Percentiles rank a stretch among this genome's conserved stretches.
phyloP scores from a whole-genome alignment of 2,797 vertebrate genomes.

The Enteromius trimaculatus region DNA sequence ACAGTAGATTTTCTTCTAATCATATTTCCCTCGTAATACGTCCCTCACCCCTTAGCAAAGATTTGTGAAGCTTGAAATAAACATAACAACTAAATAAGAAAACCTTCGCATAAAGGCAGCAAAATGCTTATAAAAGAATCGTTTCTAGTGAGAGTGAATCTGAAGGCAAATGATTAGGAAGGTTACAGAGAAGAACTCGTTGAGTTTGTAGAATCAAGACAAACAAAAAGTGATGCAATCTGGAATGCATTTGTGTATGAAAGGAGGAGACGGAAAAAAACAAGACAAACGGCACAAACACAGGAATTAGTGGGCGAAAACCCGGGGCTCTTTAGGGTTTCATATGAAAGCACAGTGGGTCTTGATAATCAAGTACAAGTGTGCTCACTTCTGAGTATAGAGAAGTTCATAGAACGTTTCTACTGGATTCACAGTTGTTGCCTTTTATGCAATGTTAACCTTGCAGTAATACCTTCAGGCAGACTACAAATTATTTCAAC shows the following conservation, averaged over 20 bases:
- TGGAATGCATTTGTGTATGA: conserved; percentile 66
- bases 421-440: not conserved
- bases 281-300: conserved; percentile 69
- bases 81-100: not conserved
- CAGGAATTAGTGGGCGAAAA: conserved; percentile 64
- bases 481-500: not conserved
- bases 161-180: conserved; percentile 33
- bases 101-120: not conserved
- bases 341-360: conserved; percentile 42
- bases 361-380: conserved; percentile 1
- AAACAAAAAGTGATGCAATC: conserved; percentile 67
- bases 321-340: conserved; percentile 50
- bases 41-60: not conserved
- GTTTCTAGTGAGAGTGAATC: not conserved
- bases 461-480: no score
- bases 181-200: conserved; percentile 9
- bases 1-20: not conserved
- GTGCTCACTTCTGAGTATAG: not conserved
- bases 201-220: conserved; percentile 41
- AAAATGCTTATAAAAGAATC: not conserved
- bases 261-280: conserved; percentile 64
- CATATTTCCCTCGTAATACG: not conserved
- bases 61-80: not conserved
- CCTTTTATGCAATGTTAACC: not conserved
- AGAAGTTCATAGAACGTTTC: conserved; percentile 3